These are phyloP conservation scores for Ephialtes manifestator DNA, from an alignment of 2,888 invertebrate genomes.

Conservation along the genomic window DNA sequence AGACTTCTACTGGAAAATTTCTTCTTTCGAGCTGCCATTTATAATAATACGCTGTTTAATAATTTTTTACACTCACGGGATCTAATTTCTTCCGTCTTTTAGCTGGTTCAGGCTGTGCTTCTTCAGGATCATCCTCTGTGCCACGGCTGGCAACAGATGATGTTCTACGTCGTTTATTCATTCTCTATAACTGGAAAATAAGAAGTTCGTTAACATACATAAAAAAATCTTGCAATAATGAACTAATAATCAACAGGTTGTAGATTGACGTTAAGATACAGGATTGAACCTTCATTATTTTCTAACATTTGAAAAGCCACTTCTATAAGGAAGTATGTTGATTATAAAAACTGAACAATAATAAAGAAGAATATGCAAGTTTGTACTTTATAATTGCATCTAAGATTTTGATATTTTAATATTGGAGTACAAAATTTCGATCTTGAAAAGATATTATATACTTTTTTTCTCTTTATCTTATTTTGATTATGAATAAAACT, in stretches of 20 bases:
- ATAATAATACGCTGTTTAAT: not conserved
- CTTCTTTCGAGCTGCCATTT: too few relatives aligned
- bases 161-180: constrained; percentile 94
- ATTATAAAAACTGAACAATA: not conserved
- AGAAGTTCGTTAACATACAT: not conserved
- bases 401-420: too few relatives aligned
- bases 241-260: too few relatives aligned
- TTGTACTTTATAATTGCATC: too few relatives aligned
- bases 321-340: not conserved
- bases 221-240: constrained; percentile 37
- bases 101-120: constrained; percentile 87
- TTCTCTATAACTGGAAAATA: constrained; percentile 79
- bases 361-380: too few relatives aligned
- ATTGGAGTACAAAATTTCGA: too few relatives aligned
- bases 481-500: too few relatives aligned
- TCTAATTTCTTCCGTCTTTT: constrained; percentile 91
- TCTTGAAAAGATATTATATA: too few relatives aligned
- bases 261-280: too few relatives aligned
- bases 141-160: constrained; percentile 94
- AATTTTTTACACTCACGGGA: constrained; percentile 88
- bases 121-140: constrained; percentile 91
- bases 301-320: not conserved
- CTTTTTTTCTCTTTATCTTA: too few relatives aligned
- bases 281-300: not conserved
- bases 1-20: too few relatives aligned